Percentiles rank a stretch among this genome's conserved stretches.
phyloP scores from a whole-genome alignment of 2,113 vertebrate genomes.

The Engraulis encrasicolus region DNA sequence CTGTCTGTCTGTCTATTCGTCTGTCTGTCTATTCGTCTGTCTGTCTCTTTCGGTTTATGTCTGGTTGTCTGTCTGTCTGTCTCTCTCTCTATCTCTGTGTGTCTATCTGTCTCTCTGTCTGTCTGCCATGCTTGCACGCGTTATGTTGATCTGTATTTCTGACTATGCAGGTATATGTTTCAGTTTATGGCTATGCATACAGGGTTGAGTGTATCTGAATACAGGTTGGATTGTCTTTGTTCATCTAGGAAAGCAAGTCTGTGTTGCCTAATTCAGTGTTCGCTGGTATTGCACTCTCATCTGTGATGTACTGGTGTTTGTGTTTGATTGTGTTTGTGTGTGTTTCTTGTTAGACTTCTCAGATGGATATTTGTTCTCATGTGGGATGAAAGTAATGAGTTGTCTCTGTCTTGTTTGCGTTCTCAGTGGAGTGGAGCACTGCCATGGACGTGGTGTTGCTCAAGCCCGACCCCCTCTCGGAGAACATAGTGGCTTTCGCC shows the following conservation, averaged over 20 bases:
- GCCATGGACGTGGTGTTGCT: slow-evolving; percentile 79
- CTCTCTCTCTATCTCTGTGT: neutral
- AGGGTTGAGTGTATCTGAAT: neutral
- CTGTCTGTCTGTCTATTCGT: slow-evolving; percentile 7
- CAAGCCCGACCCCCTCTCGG: slow-evolving; percentile 84
- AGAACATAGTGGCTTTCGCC: slow-evolving; percentile 87
- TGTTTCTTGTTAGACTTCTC: no score
- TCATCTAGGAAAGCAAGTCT: no score
- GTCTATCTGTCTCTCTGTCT: neutral
- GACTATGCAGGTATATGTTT: no score
- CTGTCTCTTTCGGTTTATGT: slow-evolving; percentile 1
- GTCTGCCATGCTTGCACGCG: neutral
- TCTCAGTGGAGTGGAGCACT: slow-evolving; percentile 92
- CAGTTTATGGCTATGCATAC: no score
- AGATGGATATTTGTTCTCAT: neutral
- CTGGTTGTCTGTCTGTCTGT: neutral
- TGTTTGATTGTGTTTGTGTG: slow-evolving; percentile 6
- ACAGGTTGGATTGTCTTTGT: neutral
- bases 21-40: slow-evolving; percentile 3
- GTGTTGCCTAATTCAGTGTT: neutral
- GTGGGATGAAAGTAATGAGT: neutral
- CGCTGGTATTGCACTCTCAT: neutral
- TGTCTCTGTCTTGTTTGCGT: slow-evolving; percentile 24
- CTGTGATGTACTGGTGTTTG: neutral
- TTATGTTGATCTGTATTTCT: no score